These are phyloP conservation scores for Neostethus bicornis DNA, from an alignment of 2,797 vertebrate species.

Conservation along the genomic window DNA sequence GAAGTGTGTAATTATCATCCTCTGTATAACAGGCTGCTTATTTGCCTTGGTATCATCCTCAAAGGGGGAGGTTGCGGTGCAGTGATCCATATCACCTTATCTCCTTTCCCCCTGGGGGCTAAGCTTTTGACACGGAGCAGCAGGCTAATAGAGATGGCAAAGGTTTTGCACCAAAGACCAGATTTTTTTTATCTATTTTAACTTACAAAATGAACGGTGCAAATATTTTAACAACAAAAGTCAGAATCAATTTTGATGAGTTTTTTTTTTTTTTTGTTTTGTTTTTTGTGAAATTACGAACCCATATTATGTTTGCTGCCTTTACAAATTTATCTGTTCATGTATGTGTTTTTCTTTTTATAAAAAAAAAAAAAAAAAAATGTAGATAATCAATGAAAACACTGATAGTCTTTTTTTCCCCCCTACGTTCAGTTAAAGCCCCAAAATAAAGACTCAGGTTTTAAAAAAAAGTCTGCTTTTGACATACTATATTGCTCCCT, in stretches of 20 bases:
- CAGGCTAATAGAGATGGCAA: constrained; percentile 64
- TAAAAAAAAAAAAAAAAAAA: too few relatives aligned
- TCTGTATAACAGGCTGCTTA: constrained; percentile 73
- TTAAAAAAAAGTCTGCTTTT: too few relatives aligned
- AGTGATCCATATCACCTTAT: constrained; percentile 76
- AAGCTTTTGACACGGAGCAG: constrained; percentile 42
- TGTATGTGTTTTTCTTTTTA: too few relatives aligned
- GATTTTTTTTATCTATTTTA: constrained; percentile 1
- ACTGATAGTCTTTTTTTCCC: too few relatives aligned
- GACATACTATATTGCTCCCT: too few relatives aligned
- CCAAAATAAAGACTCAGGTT: too few relatives aligned
- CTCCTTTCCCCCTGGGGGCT: constrained; percentile 57
- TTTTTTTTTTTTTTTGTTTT: neutral
- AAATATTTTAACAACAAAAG: neutral
- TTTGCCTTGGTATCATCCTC: constrained; percentile 66
- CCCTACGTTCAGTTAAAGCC: too few relatives aligned
- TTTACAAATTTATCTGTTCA: too few relatives aligned
- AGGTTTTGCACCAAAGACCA: constrained; percentile 39
- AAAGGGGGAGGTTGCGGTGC: constrained; percentile 65
- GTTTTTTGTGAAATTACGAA: neutral
- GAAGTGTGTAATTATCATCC: constrained; percentile 74
- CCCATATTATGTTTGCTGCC: too few relatives aligned
- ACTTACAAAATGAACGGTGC: neutral
- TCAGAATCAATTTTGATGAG: constrained; percentile 8
- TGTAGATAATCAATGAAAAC: too few relatives aligned